Conservation (phyloP, 2,113 vertebrate genomes). For the Connochaetes taurinus region DNA sequence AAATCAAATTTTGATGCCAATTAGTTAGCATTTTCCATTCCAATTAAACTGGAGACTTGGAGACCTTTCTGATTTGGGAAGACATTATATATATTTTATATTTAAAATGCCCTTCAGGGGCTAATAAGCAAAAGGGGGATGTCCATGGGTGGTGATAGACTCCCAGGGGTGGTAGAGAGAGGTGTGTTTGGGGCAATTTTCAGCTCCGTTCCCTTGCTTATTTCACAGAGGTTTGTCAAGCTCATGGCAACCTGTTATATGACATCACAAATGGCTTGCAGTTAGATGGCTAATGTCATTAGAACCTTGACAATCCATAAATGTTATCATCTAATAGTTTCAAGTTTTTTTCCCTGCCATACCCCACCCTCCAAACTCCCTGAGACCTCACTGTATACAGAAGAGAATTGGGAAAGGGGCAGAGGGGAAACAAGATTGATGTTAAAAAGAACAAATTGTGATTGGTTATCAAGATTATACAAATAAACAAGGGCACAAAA, state of each 20-base stretch:
- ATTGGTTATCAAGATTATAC: conserved; percentile 14
- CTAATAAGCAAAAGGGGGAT: conserved; percentile 77
- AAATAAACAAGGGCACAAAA: conserved; percentile 45
- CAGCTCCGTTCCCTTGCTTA: conserved; percentile 65
- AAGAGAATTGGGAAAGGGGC: conserved; percentile 39
- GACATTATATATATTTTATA: conserved; percentile 76
- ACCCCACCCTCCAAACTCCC: background rate
- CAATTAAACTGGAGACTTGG: conserved; percentile 85
- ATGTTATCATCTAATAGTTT: conserved; percentile 77
- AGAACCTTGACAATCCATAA: conserved; percentile 78
- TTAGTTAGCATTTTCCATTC: conserved; percentile 86
- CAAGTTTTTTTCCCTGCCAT: conserved; percentile 20
- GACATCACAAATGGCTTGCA: conserved; percentile 76
- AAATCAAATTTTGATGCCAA: conserved; percentile 86
- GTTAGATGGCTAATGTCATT: conserved; percentile 79
- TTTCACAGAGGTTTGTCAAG: conserved; percentile 74
- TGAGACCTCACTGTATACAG: conserved; percentile 61
- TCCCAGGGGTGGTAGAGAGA: conserved; percentile 3
- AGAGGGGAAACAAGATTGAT: conserved; percentile 61
- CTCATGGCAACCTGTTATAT: conserved; percentile 73
- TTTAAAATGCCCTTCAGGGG: conserved; percentile 70
- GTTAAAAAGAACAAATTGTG: conserved; percentile 52
- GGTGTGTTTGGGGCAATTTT: background rate
- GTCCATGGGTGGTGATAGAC: conserved; percentile 56
- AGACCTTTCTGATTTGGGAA: conserved; percentile 84